phyloP scores from a whole-genome alignment of 1,140 invertebrate species.

The Caenorhabditis tropicalis region DNA sequence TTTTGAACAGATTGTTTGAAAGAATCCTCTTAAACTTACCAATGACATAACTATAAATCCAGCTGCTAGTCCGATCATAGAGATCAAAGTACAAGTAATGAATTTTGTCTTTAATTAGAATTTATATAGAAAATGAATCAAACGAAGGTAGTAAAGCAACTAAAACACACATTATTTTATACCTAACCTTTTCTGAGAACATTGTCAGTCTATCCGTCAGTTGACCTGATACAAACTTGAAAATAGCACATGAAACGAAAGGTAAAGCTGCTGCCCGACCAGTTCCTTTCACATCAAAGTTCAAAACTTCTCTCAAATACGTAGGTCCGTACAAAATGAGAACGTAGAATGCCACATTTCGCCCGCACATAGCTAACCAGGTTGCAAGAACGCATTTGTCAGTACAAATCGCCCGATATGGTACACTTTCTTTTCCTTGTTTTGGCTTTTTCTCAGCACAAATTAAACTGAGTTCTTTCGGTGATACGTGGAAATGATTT shows the following conservation, averaged over 20 bases:
- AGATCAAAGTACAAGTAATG: conserved; percentile 62
- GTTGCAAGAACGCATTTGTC: conserved; percentile 21
- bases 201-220: conserved; percentile 60
- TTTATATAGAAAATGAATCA: background rate
- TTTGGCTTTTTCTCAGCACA: conserved; percentile 22
- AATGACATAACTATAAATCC: conserved; percentile 49
- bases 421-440: conserved; percentile 26
- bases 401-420: conserved; percentile 5
- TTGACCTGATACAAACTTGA: conserved; percentile 53
- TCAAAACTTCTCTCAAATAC: conserved; percentile 1
- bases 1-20: background rate
- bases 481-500: conserved; percentile 50
- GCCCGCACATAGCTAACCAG: background rate
- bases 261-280: conserved; percentile 13
- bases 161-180: too few relatives aligned
- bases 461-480: conserved; percentile 15
- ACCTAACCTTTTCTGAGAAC: conserved; percentile 57
- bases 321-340: background rate
- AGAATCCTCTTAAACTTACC: background rate
- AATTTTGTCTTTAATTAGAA: conserved; percentile 48
- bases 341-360: conserved; percentile 13
- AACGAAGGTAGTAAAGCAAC: background rate
- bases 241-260: conserved; percentile 6
- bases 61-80: conserved; percentile 59
- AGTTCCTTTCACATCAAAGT: conserved; percentile 22